Conservation (phyloP, 2,113 vertebrate species). For the Leptobrachium leishanense region DNA sequence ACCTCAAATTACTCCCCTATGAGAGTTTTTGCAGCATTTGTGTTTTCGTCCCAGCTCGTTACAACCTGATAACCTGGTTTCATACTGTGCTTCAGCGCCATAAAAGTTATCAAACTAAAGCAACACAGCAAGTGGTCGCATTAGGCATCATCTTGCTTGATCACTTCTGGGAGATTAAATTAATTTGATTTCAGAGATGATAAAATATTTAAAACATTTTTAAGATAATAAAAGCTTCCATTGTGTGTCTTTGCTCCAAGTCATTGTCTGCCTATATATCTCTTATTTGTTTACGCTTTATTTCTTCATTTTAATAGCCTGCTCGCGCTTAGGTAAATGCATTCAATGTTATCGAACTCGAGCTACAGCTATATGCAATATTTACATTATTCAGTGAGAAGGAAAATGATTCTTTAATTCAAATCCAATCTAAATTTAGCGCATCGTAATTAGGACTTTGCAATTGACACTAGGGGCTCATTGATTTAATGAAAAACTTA, state of each 20-base stretch:
- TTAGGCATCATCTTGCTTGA: slow-evolving; percentile 75
- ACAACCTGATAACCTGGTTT: slow-evolving; percentile 73
- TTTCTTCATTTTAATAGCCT: slow-evolving; percentile 68
- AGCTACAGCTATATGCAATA: slow-evolving; percentile 81
- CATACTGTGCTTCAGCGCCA: slow-evolving; percentile 72
- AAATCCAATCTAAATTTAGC: slow-evolving; percentile 85
- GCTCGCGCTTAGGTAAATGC: slow-evolving; percentile 68
- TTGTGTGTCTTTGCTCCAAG: background rate
- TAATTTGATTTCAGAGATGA: slow-evolving; percentile 74
- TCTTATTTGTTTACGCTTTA: slow-evolving; percentile 16
- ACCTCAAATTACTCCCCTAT: slow-evolving; percentile 19
- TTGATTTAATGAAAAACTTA: slow-evolving; percentile 86
- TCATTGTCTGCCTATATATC: background rate
- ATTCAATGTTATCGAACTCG: slow-evolving; percentile 84
- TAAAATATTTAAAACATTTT: slow-evolving; percentile 75
- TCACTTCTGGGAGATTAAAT: slow-evolving; percentile 76
- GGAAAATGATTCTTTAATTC: slow-evolving; percentile 81
- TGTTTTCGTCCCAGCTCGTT: slow-evolving; percentile 66
- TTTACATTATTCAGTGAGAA: slow-evolving; percentile 77
- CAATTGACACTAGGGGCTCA: slow-evolving; percentile 79
- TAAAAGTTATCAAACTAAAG: slow-evolving; percentile 76
- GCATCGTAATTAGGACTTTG: slow-evolving; percentile 82
- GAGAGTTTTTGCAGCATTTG: slow-evolving; percentile 55
- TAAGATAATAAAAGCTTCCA: slow-evolving; percentile 44
- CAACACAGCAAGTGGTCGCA: slow-evolving; percentile 72